Percentiles rank a stretch among this genome's conserved stretches.
phyloP scores from a whole-genome alignment of 2,113 vertebrate species.

The Chaetodon trifascialis region DNA sequence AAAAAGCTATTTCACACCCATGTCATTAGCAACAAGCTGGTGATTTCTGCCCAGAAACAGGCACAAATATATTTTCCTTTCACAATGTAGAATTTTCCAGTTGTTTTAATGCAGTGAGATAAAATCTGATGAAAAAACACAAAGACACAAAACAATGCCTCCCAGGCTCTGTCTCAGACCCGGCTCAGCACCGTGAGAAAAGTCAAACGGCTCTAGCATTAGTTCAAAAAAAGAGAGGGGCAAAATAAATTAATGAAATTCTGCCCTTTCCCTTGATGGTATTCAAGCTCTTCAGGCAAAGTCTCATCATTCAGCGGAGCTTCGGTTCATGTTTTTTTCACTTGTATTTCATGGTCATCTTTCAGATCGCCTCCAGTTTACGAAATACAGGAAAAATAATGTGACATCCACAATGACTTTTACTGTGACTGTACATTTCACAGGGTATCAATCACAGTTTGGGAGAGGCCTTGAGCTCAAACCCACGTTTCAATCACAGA shows the following conservation, averaged over 20 bases:
- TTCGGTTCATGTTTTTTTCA: neutral
- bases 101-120: neutral
- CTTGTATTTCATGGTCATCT: neutral
- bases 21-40: neutral
- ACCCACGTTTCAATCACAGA: neutral
- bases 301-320: neutral
- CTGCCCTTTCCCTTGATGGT: neutral
- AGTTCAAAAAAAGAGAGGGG: slow-evolving; percentile 5
- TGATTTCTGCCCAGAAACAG: neutral
- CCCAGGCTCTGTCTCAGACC: neutral
- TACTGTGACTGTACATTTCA: neutral
- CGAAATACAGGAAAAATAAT: neutral
- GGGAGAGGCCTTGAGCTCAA: neutral
- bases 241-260: slow-evolving; percentile 5
- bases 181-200: slow-evolving; percentile 9
- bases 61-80: neutral
- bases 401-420: neutral
- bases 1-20: neutral
- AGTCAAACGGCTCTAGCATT: slow-evolving; percentile 7
- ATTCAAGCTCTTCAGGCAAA: neutral
- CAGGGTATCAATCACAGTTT: neutral
- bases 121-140: slow-evolving; percentile 1
- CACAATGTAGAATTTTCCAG: neutral
- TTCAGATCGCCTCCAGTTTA: neutral
- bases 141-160: neutral